Evolutionary conservation across 2,113 vertebrate genomes (phyloP), one percentile per base, ranked within the genome.

Genomic region (Chaetops frenatus): DNA sequence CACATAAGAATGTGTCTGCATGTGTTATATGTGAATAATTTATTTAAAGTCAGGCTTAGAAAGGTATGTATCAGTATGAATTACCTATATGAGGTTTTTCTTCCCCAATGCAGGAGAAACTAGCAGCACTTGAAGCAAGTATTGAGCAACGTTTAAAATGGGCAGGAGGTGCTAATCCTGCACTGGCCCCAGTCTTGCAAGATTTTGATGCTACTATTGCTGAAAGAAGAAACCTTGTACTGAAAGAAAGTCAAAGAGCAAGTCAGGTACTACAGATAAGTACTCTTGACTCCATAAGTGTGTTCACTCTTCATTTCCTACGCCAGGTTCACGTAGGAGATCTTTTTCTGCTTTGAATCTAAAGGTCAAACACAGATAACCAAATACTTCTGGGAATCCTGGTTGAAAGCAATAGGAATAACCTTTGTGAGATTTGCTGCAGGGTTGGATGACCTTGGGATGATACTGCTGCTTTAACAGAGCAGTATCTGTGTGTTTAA

Each of bases 141-240:
- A 99, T 99, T 57, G 99, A 99, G 94, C 99, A 99, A 94, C 99
- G 99, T 84, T 98, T 99, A 61, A 99, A 99, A 90, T 99, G 99
- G 99, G 99, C 99, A 3, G 99, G 99, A 23, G 99, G 99, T 9
- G 99, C 99, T 56, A 99, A 99, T 96, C 99, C 99, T 20, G 98
- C 99, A 0, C 92, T 99, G 91, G 98, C 99, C 14, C 99, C 99
- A 1, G 99, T 99, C 45, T 97, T 99, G 74, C 99, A 99, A 97
- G 99, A 99, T 98, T 99, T 99, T 97, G 99, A 99, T 98, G 98
- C 99, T 95, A 99, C 99, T 50, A 99, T 99, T 96, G 98, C 98
- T 3, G 99, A 99, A 95, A 98, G 99, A 91, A 98, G 99, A 36
- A 98, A 98, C 72, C 98, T 99, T 92, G 99, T 99, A 42, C 97